Conservation (phyloP, 2,113 vertebrate genomes). For the Psettodes erumei region DNA sequence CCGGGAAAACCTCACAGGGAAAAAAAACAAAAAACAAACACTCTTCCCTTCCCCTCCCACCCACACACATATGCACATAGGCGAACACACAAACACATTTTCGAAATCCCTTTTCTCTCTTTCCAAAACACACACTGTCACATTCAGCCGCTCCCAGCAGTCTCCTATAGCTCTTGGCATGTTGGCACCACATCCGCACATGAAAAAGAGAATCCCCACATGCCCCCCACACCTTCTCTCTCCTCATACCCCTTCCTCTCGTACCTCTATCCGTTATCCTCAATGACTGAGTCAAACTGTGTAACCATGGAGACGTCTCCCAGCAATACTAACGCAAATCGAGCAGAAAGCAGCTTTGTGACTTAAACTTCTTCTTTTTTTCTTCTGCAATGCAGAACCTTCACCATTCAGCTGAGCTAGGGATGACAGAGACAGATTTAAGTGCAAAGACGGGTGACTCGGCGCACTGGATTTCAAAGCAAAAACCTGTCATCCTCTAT, state of each 20-base stretch:
- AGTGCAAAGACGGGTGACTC: slow-evolving; percentile 42
- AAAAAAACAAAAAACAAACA: slow-evolving; percentile 17
- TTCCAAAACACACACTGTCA: slow-evolving; percentile 46
- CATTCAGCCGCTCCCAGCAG: slow-evolving; percentile 49
- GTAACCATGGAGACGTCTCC: slow-evolving; percentile 73
- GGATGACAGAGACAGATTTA: slow-evolving; percentile 40
- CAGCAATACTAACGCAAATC: slow-evolving; percentile 36
- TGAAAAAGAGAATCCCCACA: slow-evolving; percentile 39
- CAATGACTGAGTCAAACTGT: slow-evolving; percentile 71
- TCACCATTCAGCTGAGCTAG: slow-evolving; percentile 38
- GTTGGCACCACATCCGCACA: slow-evolving; percentile 27
- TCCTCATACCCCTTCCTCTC: neutral
- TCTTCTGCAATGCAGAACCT: slow-evolving; percentile 32
- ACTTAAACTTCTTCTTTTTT: slow-evolving; percentile 41
- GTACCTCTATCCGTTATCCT: slow-evolving; percentile 58
- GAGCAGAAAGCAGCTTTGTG: slow-evolving; percentile 44
- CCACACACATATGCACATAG: slow-evolving; percentile 34
- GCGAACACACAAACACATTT: neutral
- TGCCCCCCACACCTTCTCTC: too few relatives aligned
- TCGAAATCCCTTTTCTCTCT: slow-evolving; percentile 7
- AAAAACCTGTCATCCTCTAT: slow-evolving; percentile 17
- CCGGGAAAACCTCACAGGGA: slow-evolving; percentile 59
- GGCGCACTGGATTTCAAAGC: slow-evolving; percentile 38
- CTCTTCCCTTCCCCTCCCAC: slow-evolving; percentile 51
- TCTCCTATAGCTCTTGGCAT: slow-evolving; percentile 26